phyloP scores from a whole-genome alignment of 2,888 invertebrate genomes.

The Chloroclysta siterata region DNA sequence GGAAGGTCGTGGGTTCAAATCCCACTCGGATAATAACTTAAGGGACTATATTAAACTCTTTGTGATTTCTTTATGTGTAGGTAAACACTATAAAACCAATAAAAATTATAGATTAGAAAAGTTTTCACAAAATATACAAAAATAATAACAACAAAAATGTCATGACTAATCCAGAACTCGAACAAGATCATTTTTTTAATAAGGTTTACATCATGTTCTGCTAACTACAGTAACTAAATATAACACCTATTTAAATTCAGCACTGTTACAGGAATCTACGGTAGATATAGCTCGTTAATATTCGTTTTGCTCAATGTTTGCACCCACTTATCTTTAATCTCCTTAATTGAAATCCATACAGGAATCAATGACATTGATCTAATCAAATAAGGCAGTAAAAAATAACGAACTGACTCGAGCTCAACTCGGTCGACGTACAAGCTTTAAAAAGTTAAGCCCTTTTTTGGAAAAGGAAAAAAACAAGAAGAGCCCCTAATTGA shows the following conservation, averaged over 20 bases:
- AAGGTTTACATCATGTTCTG: too few species aligned
- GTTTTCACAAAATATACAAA: too few species aligned
- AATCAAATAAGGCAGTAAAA: slow-evolving; percentile 80
- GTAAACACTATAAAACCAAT: too few species aligned
- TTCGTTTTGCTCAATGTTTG: slow-evolving; percentile 15
- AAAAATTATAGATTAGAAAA: too few species aligned
- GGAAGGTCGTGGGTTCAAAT: too few species aligned
- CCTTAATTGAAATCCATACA: slow-evolving; percentile 80
- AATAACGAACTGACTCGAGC: slow-evolving; percentile 72
- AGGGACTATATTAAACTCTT: too few species aligned
- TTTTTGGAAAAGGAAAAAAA: slow-evolving; percentile 70
- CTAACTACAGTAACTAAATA: background rate
- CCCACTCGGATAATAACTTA: too few species aligned
- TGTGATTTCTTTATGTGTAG: too few species aligned
- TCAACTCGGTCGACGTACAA: slow-evolving; percentile 76
- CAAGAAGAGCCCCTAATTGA: slow-evolving; percentile 80
- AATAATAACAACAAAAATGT: too few species aligned
- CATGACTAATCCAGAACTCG: too few species aligned
- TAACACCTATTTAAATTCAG: background rate
- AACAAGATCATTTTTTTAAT: too few species aligned
- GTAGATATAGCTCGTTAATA: background rate
- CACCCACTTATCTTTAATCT: slow-evolving; percentile 70
- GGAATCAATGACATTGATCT: slow-evolving; percentile 80
- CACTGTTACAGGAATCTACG: background rate
- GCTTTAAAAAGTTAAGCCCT: slow-evolving; percentile 79